phyloP scores from a whole-genome alignment of 2,888 invertebrate genomes.

The Alsophila aescularia region DNA sequence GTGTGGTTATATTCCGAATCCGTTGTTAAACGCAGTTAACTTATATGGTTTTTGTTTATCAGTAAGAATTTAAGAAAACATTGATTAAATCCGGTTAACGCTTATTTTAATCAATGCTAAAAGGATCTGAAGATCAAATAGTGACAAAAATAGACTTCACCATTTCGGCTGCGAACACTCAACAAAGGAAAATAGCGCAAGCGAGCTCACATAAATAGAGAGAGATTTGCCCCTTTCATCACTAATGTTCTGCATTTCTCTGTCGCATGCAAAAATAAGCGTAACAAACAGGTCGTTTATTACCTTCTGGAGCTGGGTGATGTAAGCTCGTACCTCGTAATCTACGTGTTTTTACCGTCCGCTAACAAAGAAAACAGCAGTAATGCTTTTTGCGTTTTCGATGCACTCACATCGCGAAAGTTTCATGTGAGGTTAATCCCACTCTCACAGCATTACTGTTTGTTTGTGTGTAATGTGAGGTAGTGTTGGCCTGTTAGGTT shows the following conservation, averaged over 20 bases:
- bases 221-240: slow-evolving; percentile 30
- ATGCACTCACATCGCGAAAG: too few species aligned
- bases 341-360: slow-evolving; percentile 13
- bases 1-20: too few species aligned
- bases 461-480: too few species aligned
- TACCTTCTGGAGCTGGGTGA: slow-evolving; percentile 32
- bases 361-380: slow-evolving; percentile 4
- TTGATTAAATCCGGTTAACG: too few species aligned
- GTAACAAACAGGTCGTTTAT: slow-evolving; percentile 40
- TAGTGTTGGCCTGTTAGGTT: too few species aligned
- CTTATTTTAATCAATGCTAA: too few species aligned
- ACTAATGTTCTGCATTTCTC: slow-evolving; percentile 31
- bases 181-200: slow-evolving; percentile 23
- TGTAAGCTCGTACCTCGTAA: slow-evolving; percentile 10
- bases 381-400: neutral
- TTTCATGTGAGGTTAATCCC: too few species aligned
- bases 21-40: too few species aligned
- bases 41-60: too few species aligned
- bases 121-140: neutral
- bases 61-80: too few species aligned
- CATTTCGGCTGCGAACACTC: slow-evolving; percentile 6
- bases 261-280: slow-evolving; percentile 35
- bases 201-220: slow-evolving; percentile 25
- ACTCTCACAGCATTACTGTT: too few species aligned
- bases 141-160: slow-evolving; percentile 3